Conservation (phyloP, 2,113 vertebrate genomes). For the Phrynosoma blainvillii region DNA sequence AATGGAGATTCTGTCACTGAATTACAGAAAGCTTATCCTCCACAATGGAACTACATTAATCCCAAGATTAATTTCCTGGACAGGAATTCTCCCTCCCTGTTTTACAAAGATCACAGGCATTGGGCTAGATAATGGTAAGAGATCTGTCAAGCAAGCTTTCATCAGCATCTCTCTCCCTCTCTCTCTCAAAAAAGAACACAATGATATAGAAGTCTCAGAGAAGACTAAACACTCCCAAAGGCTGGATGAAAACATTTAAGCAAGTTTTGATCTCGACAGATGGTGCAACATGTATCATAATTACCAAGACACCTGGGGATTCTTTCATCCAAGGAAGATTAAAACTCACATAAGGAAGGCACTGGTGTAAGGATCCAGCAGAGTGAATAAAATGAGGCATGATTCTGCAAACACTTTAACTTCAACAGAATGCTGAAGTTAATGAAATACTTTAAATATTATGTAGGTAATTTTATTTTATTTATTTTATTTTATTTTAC, state of each 20-base stretch:
- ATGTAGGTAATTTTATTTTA: background rate
- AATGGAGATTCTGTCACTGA: conserved; percentile 65
- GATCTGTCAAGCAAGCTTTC: conserved; percentile 70
- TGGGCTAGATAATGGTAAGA: conserved; percentile 61
- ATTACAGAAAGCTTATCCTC: conserved; percentile 73
- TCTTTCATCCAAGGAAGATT: conserved; percentile 24
- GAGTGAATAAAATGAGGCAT: background rate
- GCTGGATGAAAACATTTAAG: conserved; percentile 42
- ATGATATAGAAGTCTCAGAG: conserved; percentile 55
- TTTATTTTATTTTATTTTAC: background rate
- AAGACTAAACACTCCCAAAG: conserved; percentile 54
- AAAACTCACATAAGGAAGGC: conserved; percentile 30
- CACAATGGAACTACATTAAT: conserved; percentile 72
- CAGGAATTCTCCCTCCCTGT: conserved; percentile 65
- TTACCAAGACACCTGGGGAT: background rate
- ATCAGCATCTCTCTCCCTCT: conserved; percentile 55
- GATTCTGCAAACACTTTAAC: background rate
- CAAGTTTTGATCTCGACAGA: conserved; percentile 35
- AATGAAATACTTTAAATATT: background rate
- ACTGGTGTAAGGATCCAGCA: background rate
- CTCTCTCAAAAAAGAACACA: conserved; percentile 44
- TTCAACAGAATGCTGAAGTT: background rate
- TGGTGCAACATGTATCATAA: background rate
- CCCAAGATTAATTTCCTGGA: conserved; percentile 74
- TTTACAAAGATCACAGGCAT: conserved; percentile 72